Evolutionary conservation across 2,888 invertebrate genomes (phyloP), one percentile per base, ranked within the genome.

Genomic region (Ophion ventricosus): DNA sequence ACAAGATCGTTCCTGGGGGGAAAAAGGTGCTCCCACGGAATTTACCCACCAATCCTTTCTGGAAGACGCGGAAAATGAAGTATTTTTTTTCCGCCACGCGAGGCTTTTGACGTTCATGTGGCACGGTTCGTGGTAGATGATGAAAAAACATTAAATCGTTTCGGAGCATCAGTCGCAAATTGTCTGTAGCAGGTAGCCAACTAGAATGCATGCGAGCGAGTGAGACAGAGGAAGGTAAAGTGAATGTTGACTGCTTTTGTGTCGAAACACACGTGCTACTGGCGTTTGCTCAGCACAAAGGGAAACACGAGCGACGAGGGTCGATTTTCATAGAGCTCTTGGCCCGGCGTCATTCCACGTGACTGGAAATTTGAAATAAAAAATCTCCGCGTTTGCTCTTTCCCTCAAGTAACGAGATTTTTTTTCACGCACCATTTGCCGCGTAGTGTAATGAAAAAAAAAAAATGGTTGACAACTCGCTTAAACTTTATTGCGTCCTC

Each of bases 401-500:
- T 63, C 10, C 1, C 35, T 29, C 59, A 14, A 20, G 3, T 11
- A 26, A 64, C 35, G 8, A 75, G 20, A 20, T 66, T 29, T 20
- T 23, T 72, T 23, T 40, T 72, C 10, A 1, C 25, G 14, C 25
- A 1, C 17, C 8, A 20, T 29, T 69, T 29, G 3, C 17, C 25
- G 0, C 49, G 5, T 11, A 0, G 11, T 40, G 35, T 66, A 73
- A 7, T 20, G 3, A 29, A 67, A 72, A 59, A 14, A 0, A 63
- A 14, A 8, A 61, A 72, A 43, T 59, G 1, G 66, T 56, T 29
- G 49, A 72, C 63, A 74, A 74, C 59, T 72, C 64, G 56, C 75
- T 59, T 56, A 56, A 75, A 66, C 78, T 81, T 84, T 84, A 80
- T 84, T 80, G 73, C 61, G 10, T 69, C 67, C 29, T 74, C 26